These are phyloP conservation scores for Theristicus caerulescens DNA, from an alignment of 2,113 vertebrate species.

Conservation along the genomic window DNA sequence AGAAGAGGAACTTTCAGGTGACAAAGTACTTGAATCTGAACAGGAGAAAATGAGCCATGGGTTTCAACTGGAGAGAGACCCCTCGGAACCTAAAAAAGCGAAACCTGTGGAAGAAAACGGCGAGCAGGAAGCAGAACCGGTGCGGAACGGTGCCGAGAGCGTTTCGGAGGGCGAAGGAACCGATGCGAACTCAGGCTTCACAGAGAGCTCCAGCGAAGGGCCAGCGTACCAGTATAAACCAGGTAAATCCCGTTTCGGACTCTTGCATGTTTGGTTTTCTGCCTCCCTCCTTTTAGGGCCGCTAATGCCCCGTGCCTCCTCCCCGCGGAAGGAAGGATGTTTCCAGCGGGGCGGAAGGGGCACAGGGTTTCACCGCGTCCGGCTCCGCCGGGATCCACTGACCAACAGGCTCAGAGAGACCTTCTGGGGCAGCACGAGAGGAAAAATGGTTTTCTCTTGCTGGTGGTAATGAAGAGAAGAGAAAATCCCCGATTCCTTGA, in stretches of 20 bases:
- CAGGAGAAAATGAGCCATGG: constrained; percentile 75
- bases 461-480: not conserved
- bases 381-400: fast-evolving
- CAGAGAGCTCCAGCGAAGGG: constrained; percentile 75
- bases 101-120: constrained; percentile 85
- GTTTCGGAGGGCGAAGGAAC: constrained; percentile 83
- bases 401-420: fast-evolving
- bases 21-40: constrained; percentile 76
- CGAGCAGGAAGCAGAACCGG: constrained; percentile 81
- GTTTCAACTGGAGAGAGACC: constrained; percentile 67
- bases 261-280: not conserved
- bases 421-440: fast-evolving
- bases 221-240: constrained; percentile 74
- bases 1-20: constrained; percentile 74
- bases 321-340: fast-evolving
- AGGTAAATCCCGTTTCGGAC: constrained; percentile 71
- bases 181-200: constrained; percentile 72
- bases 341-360: not conserved
- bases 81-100: constrained; percentile 51
- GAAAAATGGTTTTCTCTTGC: not conserved
- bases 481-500: not conserved
- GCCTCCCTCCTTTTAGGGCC: not conserved
- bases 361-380: fast-evolving
- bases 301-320: fast-evolving
- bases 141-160: constrained; percentile 88